Percentiles rank a stretch among this genome's conserved stretches.
Conservation (phyloP, 2,888 invertebrate genomes). For the Helicoverpa assulta region DNA sequence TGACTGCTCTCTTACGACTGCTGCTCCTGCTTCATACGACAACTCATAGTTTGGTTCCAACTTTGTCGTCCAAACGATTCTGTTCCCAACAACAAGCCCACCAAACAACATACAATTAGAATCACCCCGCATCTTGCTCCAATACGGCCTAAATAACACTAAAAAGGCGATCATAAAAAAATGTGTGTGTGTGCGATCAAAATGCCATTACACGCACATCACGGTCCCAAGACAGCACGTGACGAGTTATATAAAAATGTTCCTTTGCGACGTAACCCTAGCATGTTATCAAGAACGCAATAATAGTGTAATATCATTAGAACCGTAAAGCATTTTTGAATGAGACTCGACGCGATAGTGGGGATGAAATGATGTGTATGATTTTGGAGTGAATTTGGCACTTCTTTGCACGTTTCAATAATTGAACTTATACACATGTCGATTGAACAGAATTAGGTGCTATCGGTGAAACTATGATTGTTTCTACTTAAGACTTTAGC, state of each 20-base stretch:
- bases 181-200: constrained; percentile 26
- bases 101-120: not conserved
- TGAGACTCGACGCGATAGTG: constrained; percentile 23
- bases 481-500: no score
- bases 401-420: no score
- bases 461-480: no score
- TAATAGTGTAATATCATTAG: constrained; percentile 50
- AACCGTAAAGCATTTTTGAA: constrained; percentile 30
- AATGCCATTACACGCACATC: constrained; percentile 29
- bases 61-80: no score
- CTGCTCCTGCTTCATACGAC: no score
- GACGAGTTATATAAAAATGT: constrained; percentile 24
- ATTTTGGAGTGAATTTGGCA: no score
- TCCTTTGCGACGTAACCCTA: constrained; percentile 27
- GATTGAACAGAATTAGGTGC: no score
- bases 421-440: no score
- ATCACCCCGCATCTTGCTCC: not conserved
- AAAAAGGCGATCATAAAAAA: constrained; percentile 22
- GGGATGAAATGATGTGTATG: not conserved
- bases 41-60: no score
- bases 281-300: constrained; percentile 33
- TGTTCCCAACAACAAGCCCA: not conserved
- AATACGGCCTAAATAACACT: not conserved
- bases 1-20: no score
- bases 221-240: constrained; percentile 34